Conservation (phyloP, 2,797 vertebrate species). For the Cryptoblepharus egeriae region DNA sequence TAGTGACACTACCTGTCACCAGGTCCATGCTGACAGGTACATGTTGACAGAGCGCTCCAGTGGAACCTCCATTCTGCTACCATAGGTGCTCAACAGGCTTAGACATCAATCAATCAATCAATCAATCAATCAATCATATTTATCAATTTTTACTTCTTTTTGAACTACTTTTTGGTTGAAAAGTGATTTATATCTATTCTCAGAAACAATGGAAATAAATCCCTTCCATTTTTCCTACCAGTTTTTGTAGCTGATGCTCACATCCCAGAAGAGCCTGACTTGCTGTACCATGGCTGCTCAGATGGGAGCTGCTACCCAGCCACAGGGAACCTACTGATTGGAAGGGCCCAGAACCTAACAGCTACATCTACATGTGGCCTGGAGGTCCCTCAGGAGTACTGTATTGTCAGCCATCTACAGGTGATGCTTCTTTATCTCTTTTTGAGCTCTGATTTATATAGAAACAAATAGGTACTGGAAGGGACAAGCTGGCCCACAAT, state of each 20-base stretch:
- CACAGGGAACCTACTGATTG: conserved; percentile 88
- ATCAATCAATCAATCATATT: too few relatives aligned
- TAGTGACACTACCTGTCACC: too few relatives aligned
- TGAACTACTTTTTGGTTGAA: too few relatives aligned
- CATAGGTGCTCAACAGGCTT: too few relatives aligned
- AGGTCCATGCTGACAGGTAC: too few relatives aligned
- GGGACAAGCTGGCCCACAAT: not conserved
- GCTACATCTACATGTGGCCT: conserved; percentile 86
- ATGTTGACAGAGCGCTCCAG: too few relatives aligned
- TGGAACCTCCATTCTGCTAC: too few relatives aligned
- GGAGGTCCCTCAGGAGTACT: conserved; percentile 78
- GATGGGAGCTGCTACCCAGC: conserved; percentile 86
- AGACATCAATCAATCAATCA: too few relatives aligned
- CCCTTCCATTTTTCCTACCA: conserved; percentile 43
- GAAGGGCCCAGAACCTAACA: conserved; percentile 76
- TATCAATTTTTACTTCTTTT: too few relatives aligned
- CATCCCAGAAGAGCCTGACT: conserved; percentile 79
- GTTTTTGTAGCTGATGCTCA: conserved; percentile 17
- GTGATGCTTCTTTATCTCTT: conserved; percentile 58
- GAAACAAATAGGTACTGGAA: too few relatives aligned
- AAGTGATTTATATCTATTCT: too few relatives aligned
- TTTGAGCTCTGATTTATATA: not conserved
- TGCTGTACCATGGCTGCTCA: conserved; percentile 77
- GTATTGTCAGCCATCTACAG: conserved; percentile 89
- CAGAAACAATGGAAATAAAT: too few relatives aligned